These are phyloP conservation scores for Parapsyche elsis DNA, from an alignment of 1,140 invertebrate genomes.

Conservation along the genomic window DNA sequence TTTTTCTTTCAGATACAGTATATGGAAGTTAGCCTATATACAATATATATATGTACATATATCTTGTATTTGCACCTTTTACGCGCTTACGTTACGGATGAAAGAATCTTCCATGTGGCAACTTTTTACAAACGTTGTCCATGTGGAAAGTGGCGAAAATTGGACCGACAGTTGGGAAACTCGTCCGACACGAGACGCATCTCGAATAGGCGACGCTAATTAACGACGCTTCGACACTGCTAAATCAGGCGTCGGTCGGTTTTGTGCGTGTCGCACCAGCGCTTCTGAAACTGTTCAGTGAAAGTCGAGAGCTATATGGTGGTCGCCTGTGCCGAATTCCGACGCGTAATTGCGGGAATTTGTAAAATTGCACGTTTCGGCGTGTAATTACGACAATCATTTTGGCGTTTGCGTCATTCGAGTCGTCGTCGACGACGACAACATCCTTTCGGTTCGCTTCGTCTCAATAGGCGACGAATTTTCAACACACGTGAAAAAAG, in stretches of 20 bases:
- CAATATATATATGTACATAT: too few relatives aligned
- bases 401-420: constrained; percentile 3
- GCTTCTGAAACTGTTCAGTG: background rate
- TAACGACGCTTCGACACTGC: background rate
- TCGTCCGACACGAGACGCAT: background rate
- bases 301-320: background rate
- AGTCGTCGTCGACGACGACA: background rate
- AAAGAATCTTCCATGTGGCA: background rate
- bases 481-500: too few relatives aligned
- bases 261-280: background rate
- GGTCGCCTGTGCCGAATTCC: background rate
- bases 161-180: background rate
- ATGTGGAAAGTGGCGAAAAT: background rate
- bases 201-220: background rate
- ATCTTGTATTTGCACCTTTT: too few relatives aligned
- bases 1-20: too few relatives aligned
- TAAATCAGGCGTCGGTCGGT: too few relatives aligned
- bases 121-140: background rate
- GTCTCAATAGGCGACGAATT: too few relatives aligned
- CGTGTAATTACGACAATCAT: constrained; percentile 14
- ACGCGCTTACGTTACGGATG: background rate
- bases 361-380: background rate
- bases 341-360: constrained; percentile 1
- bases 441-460: background rate
- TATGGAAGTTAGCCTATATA: too few relatives aligned